A percentile compares a stretch with the other conserved stretches of the same genome.
Evolutionary conservation across 2,113 vertebrate species (phyloP).

Genomic region (Caretta caretta): DNA sequence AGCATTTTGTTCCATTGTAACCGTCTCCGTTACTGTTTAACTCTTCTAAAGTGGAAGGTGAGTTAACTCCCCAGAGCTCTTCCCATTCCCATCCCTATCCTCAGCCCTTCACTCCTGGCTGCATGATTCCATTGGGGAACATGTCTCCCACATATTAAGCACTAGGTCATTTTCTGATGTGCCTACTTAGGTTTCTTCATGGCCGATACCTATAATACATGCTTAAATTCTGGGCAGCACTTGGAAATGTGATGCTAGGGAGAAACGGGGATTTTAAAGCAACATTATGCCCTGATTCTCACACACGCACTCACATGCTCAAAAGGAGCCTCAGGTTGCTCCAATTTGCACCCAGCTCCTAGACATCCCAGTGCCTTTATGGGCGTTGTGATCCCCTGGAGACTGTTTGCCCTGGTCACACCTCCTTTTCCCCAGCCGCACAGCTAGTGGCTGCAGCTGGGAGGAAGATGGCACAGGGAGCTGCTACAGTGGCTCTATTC

Average conservation of each 20-base stretch:
- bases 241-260: background rate
- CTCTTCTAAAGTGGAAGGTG: background rate
- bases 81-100: background rate
- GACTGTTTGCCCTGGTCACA: background rate
- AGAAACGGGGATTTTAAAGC: background rate
- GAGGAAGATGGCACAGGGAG: background rate
- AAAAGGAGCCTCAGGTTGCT: background rate
- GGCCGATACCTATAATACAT: background rate
- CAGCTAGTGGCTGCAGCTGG: background rate
- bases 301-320: background rate
- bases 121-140: background rate
- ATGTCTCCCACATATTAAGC: background rate
- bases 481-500: background rate
- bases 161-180: background rate
- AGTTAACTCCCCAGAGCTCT: background rate
- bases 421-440: background rate
- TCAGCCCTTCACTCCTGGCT: background rate
- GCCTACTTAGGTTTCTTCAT: background rate
- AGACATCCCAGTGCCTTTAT: background rate
- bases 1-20: background rate
- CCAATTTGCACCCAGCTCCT: background rate
- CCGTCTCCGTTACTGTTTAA: background rate
- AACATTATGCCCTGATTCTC: background rate
- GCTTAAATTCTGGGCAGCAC: background rate
- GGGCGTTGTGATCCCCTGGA: fast-evolving